Percentiles rank a stretch among this genome's conserved stretches.
These are phyloP conservation scores for Xenops minutus DNA, from an alignment of 2,797 vertebrate species.

Conservation along the genomic window DNA sequence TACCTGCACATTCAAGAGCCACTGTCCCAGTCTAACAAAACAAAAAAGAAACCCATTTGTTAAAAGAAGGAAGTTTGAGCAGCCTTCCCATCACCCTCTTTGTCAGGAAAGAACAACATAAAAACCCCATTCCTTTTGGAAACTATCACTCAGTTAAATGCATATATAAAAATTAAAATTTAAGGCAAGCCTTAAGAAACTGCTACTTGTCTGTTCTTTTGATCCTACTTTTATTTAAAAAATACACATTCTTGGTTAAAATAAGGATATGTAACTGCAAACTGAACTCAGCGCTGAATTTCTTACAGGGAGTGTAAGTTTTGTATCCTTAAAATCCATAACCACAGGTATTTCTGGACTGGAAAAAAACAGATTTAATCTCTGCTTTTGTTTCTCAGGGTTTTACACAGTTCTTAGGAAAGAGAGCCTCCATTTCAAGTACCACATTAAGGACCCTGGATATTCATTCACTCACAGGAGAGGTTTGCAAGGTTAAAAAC, in stretches of 20 bases:
- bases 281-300: background rate
- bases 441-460: background rate
- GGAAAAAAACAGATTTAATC: background rate
- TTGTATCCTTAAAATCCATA: background rate
- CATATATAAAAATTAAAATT: background rate
- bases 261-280: background rate
- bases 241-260: background rate
- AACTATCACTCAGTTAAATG: background rate
- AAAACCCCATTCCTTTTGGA: background rate
- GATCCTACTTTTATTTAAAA: background rate
- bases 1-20: background rate
- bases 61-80: background rate
- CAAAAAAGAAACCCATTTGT: background rate
- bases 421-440: background rate
- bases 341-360: slow-evolving; percentile 22
- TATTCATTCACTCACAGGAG: background rate
- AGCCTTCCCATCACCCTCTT: background rate
- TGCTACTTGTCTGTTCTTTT: background rate
- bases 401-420: background rate
- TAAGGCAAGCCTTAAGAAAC: background rate
- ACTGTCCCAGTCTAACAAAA: background rate
- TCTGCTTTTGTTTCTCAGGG: background rate
- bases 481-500: background rate
- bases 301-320: background rate
- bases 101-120: background rate